Conservation (phyloP, 1,140 invertebrate genomes). For the Scaptodrosophila lebanonensis region DNA sequence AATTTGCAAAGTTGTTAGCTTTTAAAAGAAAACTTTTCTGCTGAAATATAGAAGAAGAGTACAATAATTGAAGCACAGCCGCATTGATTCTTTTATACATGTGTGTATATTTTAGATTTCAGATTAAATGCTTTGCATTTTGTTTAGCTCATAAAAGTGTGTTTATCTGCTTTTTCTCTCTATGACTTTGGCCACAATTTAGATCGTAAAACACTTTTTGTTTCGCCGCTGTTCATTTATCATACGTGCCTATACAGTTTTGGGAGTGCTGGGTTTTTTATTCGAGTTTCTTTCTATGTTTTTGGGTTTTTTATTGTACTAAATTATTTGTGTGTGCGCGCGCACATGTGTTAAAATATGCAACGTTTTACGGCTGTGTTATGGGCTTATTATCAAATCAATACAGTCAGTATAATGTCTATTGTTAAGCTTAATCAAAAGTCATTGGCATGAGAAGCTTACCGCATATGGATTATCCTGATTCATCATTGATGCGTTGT, state of each 20-base stretch:
- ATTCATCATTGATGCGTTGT: conserved; percentile 60
- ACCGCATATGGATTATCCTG: conserved; percentile 76
- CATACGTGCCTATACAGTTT: conserved; percentile 15
- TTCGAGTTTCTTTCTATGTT: too few species aligned
- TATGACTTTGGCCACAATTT: conserved; percentile 54
- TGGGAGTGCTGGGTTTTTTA: too few species aligned
- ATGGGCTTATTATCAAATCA: conserved; percentile 29
- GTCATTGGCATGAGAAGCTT: conserved; percentile 41
- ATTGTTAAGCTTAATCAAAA: too few species aligned
- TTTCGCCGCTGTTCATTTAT: conserved; percentile 36
- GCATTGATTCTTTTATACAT: too few species aligned
- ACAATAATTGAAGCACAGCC: conserved; percentile 7
- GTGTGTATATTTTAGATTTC: too few species aligned
- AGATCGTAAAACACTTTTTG: conserved; percentile 49
- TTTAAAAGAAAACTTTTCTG: too few species aligned
- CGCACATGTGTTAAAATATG: conserved; percentile 31
- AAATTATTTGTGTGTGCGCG: background rate
- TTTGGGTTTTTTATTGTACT: conserved; percentile 6
- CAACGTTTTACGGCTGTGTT: conserved; percentile 24
- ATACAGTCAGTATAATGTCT: conserved; percentile 38
- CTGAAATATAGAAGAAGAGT: conserved; percentile 23
- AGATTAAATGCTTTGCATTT: conserved; percentile 23
- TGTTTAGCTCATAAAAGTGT: conserved; percentile 39
- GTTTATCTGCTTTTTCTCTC: conserved; percentile 48
- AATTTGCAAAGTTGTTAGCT: too few species aligned